Evolutionary conservation across 2,797 vertebrate genomes (phyloP), one percentile per base, ranked within the genome.

Genomic region (Periparus ater): DNA sequence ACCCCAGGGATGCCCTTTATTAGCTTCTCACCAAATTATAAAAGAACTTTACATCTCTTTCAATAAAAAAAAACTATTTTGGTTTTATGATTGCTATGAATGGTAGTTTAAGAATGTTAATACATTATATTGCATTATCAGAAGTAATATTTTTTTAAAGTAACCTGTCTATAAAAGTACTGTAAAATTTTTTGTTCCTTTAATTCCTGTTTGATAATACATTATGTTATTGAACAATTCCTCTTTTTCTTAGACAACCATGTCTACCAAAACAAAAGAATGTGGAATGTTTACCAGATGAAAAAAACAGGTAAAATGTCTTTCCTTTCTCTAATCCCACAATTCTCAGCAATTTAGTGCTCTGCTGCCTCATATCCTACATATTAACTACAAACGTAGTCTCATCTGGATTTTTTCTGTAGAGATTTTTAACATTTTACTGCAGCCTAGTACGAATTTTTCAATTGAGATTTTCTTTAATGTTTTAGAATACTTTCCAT

Each of bases 251-350:
- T 89, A 99, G 99, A 98, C 97, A 96, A 98, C 67, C 98, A 99
- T 16, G 96, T 98, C 83, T 98, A 98, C 89, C 98, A 96, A 54
- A 97, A 98, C 87, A 98, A 98, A 89, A 98, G 98, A 78, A 72
- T 95, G n/a, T 99, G 99, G 99, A 94, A 97, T 70, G 98, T 98
- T 80, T 98, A 97, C 93, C 98, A 98, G 85, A 91, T 85, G 88
- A 79, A 55, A 73, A 80, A 96, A 50, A 16, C 81, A 67, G 99
- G 99, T 99, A 98, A 85, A 80, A 66, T 54, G 3, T 27, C 36
- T 87, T 80, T 48, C 17, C 23, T 66, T 90, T 17, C 47, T 58
- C 16, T 65, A 44, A 48, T 77, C 23, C 47, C 38, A 20, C 9
- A 25, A 10, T 75, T 77, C 34, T 80, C 23, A 51, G n/a, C 26